Conservation (phyloP, 2,888 invertebrate genomes). For the Eupelmus urozonus region DNA sequence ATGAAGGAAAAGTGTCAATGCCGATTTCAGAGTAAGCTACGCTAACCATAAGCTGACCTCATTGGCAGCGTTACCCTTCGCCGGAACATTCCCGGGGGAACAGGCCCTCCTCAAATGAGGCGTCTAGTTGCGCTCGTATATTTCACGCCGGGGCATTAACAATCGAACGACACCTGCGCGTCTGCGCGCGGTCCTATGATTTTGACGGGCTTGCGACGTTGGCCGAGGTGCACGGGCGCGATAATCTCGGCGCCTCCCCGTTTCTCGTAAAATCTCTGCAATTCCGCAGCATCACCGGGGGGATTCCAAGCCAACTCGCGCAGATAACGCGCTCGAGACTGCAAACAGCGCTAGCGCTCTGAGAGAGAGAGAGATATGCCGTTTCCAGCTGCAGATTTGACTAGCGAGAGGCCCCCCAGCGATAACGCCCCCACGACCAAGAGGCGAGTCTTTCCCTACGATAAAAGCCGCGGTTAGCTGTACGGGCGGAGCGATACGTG, state of each 20-base stretch:
- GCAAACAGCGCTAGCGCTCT: background rate
- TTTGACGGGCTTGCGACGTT: slow-evolving; percentile 24
- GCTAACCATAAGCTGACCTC: too few species aligned
- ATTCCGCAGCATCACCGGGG: slow-evolving; percentile 57
- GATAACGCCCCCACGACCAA: slow-evolving; percentile 23
- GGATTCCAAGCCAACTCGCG: slow-evolving; percentile 43
- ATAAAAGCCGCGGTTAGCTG: slow-evolving; percentile 60
- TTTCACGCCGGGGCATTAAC: slow-evolving; percentile 25
- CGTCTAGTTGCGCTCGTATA: background rate
- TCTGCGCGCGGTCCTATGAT: slow-evolving; percentile 35
- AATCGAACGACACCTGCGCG: slow-evolving; percentile 47
- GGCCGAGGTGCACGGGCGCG: slow-evolving; percentile 9
- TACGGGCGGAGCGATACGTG: slow-evolving; percentile 50
- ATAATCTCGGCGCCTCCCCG: slow-evolving; percentile 48
- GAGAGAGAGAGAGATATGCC: slow-evolving; percentile 51
- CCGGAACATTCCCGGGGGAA: background rate
- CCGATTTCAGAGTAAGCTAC: too few species aligned
- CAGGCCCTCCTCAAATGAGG: background rate
- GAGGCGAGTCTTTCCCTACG: slow-evolving; percentile 23
- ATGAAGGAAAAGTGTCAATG: too few species aligned
- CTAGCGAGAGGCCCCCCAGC: slow-evolving; percentile 54
- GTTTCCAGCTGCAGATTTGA: slow-evolving; percentile 62
- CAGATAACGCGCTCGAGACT: slow-evolving; percentile 52
- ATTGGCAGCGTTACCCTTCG: too few species aligned
- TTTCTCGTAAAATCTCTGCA: slow-evolving; percentile 54